Evolutionary conservation across 1,140 invertebrate genomes (phyloP).

Genomic region (Panagrolaimus sp.): DNA sequence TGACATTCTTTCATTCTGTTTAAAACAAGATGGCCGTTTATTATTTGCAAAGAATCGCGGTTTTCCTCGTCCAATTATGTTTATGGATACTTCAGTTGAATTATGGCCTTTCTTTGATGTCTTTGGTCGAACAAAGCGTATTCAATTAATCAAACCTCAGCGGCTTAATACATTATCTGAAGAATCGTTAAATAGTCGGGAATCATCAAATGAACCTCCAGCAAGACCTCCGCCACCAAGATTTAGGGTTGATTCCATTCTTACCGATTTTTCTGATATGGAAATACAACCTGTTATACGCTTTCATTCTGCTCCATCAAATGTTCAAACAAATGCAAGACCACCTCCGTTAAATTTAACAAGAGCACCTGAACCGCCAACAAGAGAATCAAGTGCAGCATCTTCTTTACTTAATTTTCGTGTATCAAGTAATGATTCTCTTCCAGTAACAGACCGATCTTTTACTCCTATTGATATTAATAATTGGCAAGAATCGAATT

Average conservation of each 20-base stretch:
- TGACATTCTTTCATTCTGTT: not conserved
- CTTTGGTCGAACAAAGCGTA: not conserved
- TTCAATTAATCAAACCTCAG: not conserved
- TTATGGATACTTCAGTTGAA: not conserved
- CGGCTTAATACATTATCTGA: not conserved
- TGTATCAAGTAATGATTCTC: too few relatives aligned
- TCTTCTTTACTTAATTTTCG: too few relatives aligned
- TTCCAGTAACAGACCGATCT: too few relatives aligned
- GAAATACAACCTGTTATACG: not conserved
- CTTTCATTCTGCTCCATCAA: not conserved
- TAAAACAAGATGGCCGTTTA: not conserved
- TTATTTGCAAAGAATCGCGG: not conserved
- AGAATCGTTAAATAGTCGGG: too few relatives aligned
- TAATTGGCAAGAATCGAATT: too few relatives aligned
- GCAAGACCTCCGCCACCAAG: not conserved
- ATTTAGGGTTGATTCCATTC: not conserved
- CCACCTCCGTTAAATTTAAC: too few relatives aligned
- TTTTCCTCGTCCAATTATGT: not conserved
- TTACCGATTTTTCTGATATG: not conserved
- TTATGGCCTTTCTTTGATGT: constrained; percentile 5
- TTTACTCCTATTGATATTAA: too few relatives aligned
- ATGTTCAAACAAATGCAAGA: too few relatives aligned
- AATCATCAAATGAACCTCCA: too few relatives aligned
- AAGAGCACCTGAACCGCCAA: too few relatives aligned
- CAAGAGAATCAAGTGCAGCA: too few relatives aligned